Evolutionary conservation across 2,797 vertebrate genomes (phyloP), one percentile per base, ranked within the genome.

Genomic region (Falco concolor): DNA sequence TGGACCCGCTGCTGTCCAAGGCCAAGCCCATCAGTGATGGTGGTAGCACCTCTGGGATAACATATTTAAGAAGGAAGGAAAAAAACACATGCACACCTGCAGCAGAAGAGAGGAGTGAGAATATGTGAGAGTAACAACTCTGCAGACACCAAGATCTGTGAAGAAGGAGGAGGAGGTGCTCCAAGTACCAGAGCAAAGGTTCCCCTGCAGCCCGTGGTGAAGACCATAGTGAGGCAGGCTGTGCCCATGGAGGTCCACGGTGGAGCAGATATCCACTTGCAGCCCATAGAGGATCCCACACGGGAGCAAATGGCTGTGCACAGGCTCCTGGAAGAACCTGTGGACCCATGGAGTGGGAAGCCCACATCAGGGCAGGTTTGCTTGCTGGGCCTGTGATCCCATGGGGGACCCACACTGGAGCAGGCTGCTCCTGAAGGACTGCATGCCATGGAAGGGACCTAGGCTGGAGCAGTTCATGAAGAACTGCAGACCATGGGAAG

Each of bases 1-100:
- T 0, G 2, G 20, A 16, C 8, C 10, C 0, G 0, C 44, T 10
- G 13, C 27, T 72, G 38, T 18, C 64, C 44, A 52, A 47, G 42
- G 32, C 54, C 3, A 9, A 61, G 25, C 20, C 42, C 16, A 21
- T 11, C 44, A 68, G 27, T 3, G 10, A 15, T 0, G 1, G 21
- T 47, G 36, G 22, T 30, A 75, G 74, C 6, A 5, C 21, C 19
- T 53, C 49, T 49, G 32, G 34, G 32, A 44, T 8, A 63, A 52
- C 14, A 1, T 8, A 22, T 34, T 61, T 27, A 27, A 42, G 36
- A 42, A 70, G 10, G 16, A 7, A 13, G 16, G 5, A 2, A 30
- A 81, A 63, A n/a, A 8, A 21, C 32, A 25, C 13, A 18, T 44
- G 42, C 17, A 44, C 20, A n/a, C 7, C 24, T 49, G 34, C 9